phyloP scores from a whole-genome alignment of 2,113 vertebrate species.

The Diadophis punctatus region DNA sequence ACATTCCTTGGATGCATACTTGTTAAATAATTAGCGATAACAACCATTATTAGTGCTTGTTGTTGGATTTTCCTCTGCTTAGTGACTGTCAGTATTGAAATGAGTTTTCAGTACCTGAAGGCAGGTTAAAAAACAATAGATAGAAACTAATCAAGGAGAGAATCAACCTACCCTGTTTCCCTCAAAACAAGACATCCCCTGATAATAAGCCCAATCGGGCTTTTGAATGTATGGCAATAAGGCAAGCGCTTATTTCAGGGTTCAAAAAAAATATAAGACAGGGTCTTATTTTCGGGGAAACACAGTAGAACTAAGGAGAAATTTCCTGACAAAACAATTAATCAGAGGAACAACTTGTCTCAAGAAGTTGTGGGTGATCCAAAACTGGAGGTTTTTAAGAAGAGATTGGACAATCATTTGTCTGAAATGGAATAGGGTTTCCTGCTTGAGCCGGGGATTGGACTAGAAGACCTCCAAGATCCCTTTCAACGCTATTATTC shows the following conservation, averaged over 20 bases:
- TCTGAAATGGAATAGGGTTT: background rate
- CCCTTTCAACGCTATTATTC: constrained; percentile 18
- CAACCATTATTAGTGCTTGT: constrained; percentile 43
- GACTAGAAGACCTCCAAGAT: background rate
- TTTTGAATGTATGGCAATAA: too few relatives aligned
- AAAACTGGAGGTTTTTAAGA: background rate
- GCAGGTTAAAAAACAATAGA: too few relatives aligned
- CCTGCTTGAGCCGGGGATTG: background rate
- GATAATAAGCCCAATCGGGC: too few relatives aligned
- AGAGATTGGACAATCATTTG: background rate
- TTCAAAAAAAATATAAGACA: too few relatives aligned
- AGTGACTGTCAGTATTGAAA: constrained; percentile 54
- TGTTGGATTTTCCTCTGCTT: constrained; percentile 46
- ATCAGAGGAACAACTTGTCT: background rate
- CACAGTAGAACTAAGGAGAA: background rate
- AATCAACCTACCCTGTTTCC: too few relatives aligned
- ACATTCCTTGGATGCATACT: constrained; percentile 43
- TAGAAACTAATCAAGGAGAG: too few relatives aligned
- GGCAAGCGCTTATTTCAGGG: too few relatives aligned
- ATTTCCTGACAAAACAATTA: background rate
- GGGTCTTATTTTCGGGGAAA: too few relatives aligned
- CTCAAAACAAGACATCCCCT: too few relatives aligned
- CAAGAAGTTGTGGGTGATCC: background rate
- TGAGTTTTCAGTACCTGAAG: constrained; percentile 38
- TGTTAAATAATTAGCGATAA: constrained; percentile 59